Conservation (phyloP, 2,113 vertebrate genomes). For the Phrynosoma platyrhinos region DNA sequence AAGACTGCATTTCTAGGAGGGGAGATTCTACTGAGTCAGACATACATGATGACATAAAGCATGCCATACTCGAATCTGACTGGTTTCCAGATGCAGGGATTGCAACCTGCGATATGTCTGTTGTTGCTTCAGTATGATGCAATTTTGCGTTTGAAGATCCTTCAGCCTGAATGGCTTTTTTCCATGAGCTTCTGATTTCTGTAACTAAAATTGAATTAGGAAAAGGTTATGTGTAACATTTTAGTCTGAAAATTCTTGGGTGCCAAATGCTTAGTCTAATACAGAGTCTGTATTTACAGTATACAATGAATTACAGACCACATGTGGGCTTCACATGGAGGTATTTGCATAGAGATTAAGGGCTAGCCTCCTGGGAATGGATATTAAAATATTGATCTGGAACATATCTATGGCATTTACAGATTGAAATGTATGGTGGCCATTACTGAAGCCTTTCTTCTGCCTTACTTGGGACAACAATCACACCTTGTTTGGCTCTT, state of each 20-base stretch:
- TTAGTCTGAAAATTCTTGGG: background rate
- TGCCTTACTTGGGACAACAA: background rate
- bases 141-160: slow-evolving; percentile 22
- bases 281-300: too few species aligned
- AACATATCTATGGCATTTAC: background rate
- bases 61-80: background rate
- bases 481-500: background rate
- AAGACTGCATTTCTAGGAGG: slow-evolving; percentile 34
- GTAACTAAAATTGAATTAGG: slow-evolving; percentile 67
- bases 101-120: slow-evolving; percentile 21
- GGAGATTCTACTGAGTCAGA: slow-evolving; percentile 24
- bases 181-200: slow-evolving; percentile 77
- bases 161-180: slow-evolving; percentile 71
- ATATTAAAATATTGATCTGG: background rate
- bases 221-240: background rate
- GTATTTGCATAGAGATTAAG: background rate
- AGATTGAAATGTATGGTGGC: too few species aligned
- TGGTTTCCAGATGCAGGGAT: background rate
- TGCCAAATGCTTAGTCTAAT: background rate
- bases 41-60: slow-evolving; percentile 25
- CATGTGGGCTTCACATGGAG: background rate
- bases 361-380: background rate
- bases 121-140: background rate
- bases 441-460: too few species aligned
- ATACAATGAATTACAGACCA: background rate